Evolutionary conservation across 1,140 invertebrate species (phyloP).

Genomic region (Microplitis demolitor): DNA sequence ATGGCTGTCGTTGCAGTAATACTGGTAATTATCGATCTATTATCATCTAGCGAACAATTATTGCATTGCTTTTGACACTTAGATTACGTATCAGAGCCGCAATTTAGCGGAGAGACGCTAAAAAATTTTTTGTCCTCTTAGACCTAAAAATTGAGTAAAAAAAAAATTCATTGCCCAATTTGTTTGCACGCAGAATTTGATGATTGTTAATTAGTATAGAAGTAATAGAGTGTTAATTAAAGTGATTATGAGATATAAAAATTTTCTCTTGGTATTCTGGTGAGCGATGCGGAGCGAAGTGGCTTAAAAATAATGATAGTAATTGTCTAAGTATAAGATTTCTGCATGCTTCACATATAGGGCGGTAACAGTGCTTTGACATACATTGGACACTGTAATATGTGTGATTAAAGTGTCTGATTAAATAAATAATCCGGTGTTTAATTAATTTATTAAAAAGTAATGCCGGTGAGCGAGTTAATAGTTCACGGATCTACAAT

Average conservation of each 20-base stretch:
- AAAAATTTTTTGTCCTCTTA: background rate
- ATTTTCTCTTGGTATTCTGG: conserved; percentile 5
- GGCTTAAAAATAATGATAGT: too few relatives aligned
- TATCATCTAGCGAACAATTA: background rate
- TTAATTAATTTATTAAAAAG: background rate
- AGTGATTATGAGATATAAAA: background rate
- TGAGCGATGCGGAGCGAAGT: conserved; percentile 21
- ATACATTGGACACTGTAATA: conserved; percentile 36
- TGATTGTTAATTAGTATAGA: background rate
- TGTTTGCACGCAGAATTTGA: background rate
- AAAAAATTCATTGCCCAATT: background rate
- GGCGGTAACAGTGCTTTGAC: conserved; percentile 53
- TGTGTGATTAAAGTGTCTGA: background rate
- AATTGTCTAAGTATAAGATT: conserved; percentile 40
- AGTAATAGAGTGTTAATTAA: background rate
- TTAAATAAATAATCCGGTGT: background rate
- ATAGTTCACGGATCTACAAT: too few relatives aligned
- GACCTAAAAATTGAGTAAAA: background rate
- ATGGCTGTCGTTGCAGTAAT: conserved; percentile 55
- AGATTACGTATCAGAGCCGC: background rate
- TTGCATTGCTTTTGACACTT: background rate
- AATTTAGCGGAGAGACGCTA: background rate
- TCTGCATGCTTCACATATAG: conserved; percentile 57
- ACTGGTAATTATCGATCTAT: conserved; percentile 44
- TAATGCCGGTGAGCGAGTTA: too few relatives aligned